Percentiles rank a stretch among this genome's conserved stretches.
Evolutionary conservation across 1,140 invertebrate genomes (phyloP).

Genomic region (Patella vulgata): DNA sequence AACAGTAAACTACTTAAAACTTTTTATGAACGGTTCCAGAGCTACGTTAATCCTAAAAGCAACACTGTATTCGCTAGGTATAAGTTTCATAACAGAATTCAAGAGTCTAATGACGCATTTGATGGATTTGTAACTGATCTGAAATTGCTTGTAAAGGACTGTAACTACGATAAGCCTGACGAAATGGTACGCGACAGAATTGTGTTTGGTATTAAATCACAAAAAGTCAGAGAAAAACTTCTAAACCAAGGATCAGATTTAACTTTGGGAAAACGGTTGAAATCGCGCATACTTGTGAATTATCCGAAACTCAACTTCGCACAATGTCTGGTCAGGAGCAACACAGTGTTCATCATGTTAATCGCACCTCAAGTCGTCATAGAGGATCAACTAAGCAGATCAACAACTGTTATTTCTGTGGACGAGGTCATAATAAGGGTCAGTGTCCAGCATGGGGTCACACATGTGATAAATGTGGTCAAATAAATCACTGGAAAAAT

Average conservation of each 20-base stretch:
- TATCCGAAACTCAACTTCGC: too few species aligned
- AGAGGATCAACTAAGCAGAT: background rate
- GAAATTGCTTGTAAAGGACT: constrained; percentile 1
- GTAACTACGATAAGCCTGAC: constrained; percentile 1
- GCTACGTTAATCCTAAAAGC: background rate
- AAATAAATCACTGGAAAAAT: constrained; percentile 3
- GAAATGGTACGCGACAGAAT: constrained; percentile 7
- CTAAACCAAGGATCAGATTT: constrained; percentile 9
- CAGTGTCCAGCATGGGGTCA: constrained; percentile 7
- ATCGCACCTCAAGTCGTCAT: background rate
- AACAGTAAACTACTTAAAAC: background rate
- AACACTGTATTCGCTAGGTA: constrained; percentile 1
- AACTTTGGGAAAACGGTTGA: background rate
- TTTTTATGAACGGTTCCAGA: background rate
- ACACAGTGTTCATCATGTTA: too few species aligned
- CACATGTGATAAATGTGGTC: background rate
- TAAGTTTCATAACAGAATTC: constrained; percentile 1
- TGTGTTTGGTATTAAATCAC: background rate
- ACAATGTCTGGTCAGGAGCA: too few species aligned
- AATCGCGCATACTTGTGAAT: background rate
- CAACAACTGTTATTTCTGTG: constrained; percentile 2
- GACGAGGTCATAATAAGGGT: background rate
- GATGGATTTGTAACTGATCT: constrained; percentile 9
- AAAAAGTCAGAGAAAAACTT: background rate
- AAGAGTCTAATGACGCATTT: constrained; percentile 3